Conservation (phyloP, 2,888 invertebrate genomes). For the Parapristionchus giblindavisi region DNA sequence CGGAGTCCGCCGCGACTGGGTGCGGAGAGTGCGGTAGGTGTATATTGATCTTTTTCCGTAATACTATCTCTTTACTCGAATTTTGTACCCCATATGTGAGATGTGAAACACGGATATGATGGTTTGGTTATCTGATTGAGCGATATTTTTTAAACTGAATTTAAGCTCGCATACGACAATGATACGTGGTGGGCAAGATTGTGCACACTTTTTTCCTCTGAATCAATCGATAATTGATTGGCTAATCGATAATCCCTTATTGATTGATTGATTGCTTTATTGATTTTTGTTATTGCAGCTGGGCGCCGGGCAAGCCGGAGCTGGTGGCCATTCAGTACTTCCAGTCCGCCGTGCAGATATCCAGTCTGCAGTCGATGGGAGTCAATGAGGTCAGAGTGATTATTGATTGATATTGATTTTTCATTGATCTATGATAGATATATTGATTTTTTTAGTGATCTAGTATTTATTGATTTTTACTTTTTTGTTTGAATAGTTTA, state of each 20-base stretch:
- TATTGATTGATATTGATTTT: background rate
- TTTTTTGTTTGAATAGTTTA: too few species aligned
- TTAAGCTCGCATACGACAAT: too few species aligned
- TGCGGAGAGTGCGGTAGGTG: slow-evolving; percentile 39
- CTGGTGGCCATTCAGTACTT: slow-evolving; percentile 49
- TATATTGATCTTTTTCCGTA: background rate
- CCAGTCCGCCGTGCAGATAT: slow-evolving; percentile 46
- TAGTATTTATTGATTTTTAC: too few species aligned
- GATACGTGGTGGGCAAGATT: too few species aligned
- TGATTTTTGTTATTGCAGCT: slow-evolving; percentile 25
- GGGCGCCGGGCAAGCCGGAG: slow-evolving; percentile 44
- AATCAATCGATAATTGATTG: background rate
- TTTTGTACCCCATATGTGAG: too few species aligned
- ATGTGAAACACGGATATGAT: background rate
- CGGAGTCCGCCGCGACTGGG: slow-evolving; percentile 46
- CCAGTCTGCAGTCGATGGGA: slow-evolving; percentile 42
- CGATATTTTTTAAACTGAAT: background rate
- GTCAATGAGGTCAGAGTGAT: background rate
- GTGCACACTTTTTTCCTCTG: too few species aligned
- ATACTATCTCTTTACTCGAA: background rate
- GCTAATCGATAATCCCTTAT: background rate
- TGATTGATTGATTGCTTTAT: background rate
- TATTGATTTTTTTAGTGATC: too few species aligned
- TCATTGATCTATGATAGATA: background rate
- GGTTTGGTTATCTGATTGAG: background rate